Conservation (phyloP, 2,113 vertebrate genomes). For the Callocephalon fimbriatum region DNA sequence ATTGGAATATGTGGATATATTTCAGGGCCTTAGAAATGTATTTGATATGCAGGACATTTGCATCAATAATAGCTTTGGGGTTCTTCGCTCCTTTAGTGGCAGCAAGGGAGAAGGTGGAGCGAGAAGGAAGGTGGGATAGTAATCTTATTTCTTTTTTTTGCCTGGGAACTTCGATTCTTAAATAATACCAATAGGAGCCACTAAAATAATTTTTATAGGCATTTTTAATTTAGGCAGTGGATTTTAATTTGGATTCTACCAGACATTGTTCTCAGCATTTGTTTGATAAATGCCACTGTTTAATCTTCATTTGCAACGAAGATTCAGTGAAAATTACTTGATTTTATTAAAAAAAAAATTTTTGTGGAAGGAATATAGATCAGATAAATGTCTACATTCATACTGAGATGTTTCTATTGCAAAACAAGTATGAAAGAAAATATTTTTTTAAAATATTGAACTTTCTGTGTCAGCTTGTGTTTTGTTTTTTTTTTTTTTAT, state of each 20-base stretch:
- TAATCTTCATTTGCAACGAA: background rate
- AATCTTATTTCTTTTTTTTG: background rate
- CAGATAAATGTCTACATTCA: background rate
- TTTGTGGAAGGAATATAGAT: background rate
- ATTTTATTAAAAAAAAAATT: background rate
- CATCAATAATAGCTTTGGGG: background rate
- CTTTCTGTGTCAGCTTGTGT: background rate
- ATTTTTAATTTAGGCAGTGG: background rate
- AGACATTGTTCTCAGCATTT: background rate
- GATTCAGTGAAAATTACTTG: background rate
- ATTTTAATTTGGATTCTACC: background rate
- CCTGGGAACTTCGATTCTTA: background rate
- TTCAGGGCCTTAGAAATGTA: background rate
- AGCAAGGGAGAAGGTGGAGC: background rate
- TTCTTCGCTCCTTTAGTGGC: background rate
- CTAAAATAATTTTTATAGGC: background rate
- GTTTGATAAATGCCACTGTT: constrained; percentile 23
- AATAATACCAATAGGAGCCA: background rate
- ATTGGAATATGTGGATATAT: background rate
- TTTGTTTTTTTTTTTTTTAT: background rate
- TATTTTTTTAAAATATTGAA: background rate
- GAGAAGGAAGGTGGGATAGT: background rate
- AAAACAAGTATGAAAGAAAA: background rate
- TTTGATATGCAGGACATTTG: background rate
- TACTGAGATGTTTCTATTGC: background rate